These are phyloP conservation scores for Xiphorhynchus erythropygius DNA, from an alignment of 2,797 vertebrate genomes.

Conservation along the genomic window DNA sequence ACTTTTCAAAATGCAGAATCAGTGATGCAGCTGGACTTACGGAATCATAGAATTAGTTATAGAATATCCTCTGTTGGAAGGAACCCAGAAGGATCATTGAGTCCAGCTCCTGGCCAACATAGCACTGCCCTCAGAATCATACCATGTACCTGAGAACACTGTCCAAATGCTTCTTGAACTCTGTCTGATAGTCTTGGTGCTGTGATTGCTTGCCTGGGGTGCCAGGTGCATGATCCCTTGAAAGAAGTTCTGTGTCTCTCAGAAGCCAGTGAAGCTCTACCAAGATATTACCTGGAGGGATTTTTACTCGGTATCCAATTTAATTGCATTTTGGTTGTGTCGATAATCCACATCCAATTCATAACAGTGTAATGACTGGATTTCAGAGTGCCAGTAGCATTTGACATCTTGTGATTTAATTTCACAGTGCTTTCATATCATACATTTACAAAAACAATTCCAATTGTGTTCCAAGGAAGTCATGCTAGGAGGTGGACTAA, in stretches of 20 bases:
- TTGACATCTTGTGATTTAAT: not conserved
- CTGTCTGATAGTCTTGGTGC: not conserved
- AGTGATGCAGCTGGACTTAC: not conserved
- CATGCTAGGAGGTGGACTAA: not conserved
- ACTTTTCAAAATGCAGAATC: not conserved
- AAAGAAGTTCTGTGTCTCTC: not conserved
- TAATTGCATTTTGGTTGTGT: not conserved
- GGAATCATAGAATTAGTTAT: not conserved
- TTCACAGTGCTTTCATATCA: not conserved
- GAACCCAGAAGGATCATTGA: fast-evolving
- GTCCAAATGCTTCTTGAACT: not conserved
- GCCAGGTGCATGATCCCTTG: fast-evolving
- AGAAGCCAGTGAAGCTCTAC: not conserved
- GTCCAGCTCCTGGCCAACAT: not conserved
- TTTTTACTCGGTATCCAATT: not conserved
- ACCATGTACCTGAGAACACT: not conserved
- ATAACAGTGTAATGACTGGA: not conserved
- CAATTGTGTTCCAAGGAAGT: not conserved
- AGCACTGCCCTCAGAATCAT: not conserved
- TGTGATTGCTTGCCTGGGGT: not conserved
- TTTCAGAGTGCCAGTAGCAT: not conserved
- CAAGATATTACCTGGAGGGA: not conserved
- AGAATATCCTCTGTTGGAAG: not conserved
- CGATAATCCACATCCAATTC: not conserved
- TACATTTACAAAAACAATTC: not conserved